phyloP scores from a whole-genome alignment of 2,797 vertebrate genomes.

The Nannoperca obscura region DNA sequence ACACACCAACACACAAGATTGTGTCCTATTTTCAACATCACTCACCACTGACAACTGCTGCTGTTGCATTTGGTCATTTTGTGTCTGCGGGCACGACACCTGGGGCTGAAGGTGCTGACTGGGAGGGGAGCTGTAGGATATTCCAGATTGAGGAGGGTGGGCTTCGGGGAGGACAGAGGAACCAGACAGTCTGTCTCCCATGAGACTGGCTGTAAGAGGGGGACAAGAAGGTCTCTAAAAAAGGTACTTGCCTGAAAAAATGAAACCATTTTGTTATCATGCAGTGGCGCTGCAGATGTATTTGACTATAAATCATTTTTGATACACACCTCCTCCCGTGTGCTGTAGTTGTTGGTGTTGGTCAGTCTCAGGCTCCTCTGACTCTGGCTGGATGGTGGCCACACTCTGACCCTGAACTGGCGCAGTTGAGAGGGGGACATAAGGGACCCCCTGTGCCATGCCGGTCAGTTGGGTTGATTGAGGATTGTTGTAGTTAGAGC shows the following conservation, averaged over 20 bases:
- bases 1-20: background rate
- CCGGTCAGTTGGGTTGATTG: constrained; percentile 61
- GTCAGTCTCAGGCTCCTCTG: constrained; percentile 92
- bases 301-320: background rate
- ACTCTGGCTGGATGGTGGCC: constrained; percentile 86
- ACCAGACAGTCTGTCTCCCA: constrained; percentile 87
- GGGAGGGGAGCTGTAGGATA: constrained; percentile 87
- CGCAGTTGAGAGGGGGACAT: constrained; percentile 70
- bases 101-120: constrained; percentile 85
- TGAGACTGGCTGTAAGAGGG: constrained; percentile 82
- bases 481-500: constrained; percentile 67
- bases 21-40: constrained; percentile 46
- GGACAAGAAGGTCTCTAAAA: background rate
- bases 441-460: constrained; percentile 62
- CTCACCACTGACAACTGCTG: constrained; percentile 89
- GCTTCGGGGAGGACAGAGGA: constrained; percentile 88
- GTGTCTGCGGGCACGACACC: constrained; percentile 78
- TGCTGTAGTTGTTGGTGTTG: constrained; percentile 92
- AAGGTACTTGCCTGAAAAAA: background rate
- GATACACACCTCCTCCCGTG: constrained; percentile 68
- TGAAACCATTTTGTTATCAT: background rate
- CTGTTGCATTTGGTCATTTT: constrained; percentile 72
- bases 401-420: constrained; percentile 78
- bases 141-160: constrained; percentile 85
- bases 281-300: background rate